A percentile compares a stretch with the other conserved stretches of the same genome.
These are phyloP conservation scores for Sicus ferrugineus DNA, from an alignment of 2,888 invertebrate genomes.

Conservation along the genomic window DNA sequence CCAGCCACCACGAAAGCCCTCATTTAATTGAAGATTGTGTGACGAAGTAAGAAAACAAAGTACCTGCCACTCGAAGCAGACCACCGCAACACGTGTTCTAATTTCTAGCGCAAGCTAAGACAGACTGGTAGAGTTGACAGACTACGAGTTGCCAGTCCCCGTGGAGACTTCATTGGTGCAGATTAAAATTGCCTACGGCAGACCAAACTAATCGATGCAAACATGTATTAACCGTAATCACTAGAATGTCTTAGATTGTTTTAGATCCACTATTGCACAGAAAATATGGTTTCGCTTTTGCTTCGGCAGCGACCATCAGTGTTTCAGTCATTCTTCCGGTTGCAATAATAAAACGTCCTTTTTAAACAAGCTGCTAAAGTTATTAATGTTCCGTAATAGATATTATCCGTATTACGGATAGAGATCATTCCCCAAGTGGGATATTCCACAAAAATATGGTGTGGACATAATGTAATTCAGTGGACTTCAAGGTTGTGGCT, in stretches of 20 bases:
- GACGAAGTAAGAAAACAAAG: not conserved
- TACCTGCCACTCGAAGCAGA: not conserved
- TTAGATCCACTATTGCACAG: not conserved
- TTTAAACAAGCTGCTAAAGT: too few species aligned
- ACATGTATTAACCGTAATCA: not conserved
- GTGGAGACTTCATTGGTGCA: not conserved
- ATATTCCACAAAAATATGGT: not conserved
- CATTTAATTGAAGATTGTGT: not conserved
- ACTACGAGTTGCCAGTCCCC: not conserved
- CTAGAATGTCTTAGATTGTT: not conserved
- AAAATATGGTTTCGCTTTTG: too few species aligned
- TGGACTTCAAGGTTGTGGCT: not conserved
- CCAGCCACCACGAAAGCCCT: conserved; percentile 1
- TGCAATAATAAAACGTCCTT: too few species aligned
- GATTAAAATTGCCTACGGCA: not conserved
- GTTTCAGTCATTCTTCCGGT: too few species aligned
- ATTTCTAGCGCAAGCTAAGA: conserved; percentile 11
- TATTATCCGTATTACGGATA: too few species aligned
- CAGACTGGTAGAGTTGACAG: too few species aligned
- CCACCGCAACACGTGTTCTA: conserved; percentile 7
- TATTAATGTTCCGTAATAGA: too few species aligned
- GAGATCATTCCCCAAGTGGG: too few species aligned
- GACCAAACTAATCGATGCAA: not conserved
- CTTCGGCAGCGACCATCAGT: too few species aligned
- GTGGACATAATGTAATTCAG: not conserved